These are phyloP conservation scores for Mesoligia furuncula DNA, from an alignment of 2,888 invertebrate genomes.

Conservation along the genomic window DNA sequence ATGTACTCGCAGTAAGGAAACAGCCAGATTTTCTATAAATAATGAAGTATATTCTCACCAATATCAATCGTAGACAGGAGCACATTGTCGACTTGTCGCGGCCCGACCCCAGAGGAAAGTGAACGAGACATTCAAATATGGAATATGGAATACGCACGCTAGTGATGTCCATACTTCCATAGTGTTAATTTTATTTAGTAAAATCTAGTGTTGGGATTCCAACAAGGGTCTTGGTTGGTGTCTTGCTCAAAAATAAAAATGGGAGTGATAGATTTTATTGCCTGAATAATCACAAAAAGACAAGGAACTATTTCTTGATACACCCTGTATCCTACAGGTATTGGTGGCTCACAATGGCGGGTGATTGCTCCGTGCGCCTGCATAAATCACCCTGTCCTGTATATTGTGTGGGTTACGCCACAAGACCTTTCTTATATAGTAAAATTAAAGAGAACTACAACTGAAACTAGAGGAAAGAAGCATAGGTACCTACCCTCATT, in stretches of 20 bases:
- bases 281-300: constrained; percentile 39
- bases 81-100: too few species aligned
- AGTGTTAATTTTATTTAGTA: too few species aligned
- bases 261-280: constrained; percentile 13
- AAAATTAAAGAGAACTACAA: constrained; percentile 13
- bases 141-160: too few species aligned
- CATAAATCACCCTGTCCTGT: constrained; percentile 79
- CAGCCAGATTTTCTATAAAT: too few species aligned
- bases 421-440: constrained; percentile 14
- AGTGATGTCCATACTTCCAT: too few species aligned
- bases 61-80: too few species aligned
- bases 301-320: constrained; percentile 36
- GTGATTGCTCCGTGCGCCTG: constrained; percentile 85
- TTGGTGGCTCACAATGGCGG: constrained; percentile 79
- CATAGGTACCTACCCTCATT: constrained; percentile 18
- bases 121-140: too few species aligned
- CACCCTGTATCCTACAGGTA: constrained; percentile 55
- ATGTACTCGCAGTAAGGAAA: too few species aligned
- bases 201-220: too few species aligned
- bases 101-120: too few species aligned
- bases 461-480: background rate
- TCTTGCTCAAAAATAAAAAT: background rate
- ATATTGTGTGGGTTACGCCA: constrained; percentile 60
- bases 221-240: too few species aligned
- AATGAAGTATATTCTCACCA: too few species aligned